phyloP scores from a whole-genome alignment of 2,888 invertebrate genomes.

The Brachylomia viminalis region DNA sequence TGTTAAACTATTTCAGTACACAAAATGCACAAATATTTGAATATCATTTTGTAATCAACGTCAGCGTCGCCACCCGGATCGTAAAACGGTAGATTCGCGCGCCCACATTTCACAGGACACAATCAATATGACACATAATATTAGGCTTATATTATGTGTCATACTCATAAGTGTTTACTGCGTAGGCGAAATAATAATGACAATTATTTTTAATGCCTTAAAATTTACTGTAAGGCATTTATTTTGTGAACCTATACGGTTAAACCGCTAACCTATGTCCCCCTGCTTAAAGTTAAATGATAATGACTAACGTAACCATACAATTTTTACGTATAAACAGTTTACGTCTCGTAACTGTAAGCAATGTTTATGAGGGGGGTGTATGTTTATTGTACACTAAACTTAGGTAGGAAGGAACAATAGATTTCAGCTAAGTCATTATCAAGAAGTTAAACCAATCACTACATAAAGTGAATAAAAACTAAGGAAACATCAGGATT shows the following conservation, averaged over 20 bases:
- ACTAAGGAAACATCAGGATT: background rate
- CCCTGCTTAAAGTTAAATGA: background rate
- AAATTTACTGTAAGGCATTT: slow-evolving; percentile 12
- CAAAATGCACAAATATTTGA: slow-evolving; percentile 33
- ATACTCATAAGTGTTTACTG: slow-evolving; percentile 35
- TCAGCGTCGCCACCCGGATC: slow-evolving; percentile 24
- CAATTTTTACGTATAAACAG: background rate
- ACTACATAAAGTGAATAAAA: background rate
- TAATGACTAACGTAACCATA: background rate
- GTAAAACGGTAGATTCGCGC: slow-evolving; percentile 52
- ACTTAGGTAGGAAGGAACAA: background rate
- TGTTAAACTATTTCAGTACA: slow-evolving; percentile 46
- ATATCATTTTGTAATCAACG: slow-evolving; percentile 18
- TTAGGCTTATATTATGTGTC: slow-evolving; percentile 38
- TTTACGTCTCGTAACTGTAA: background rate
- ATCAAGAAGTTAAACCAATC: background rate
- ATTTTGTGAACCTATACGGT: background rate
- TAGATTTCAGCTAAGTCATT: background rate
- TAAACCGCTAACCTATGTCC: no score
- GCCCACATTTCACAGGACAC: slow-evolving; percentile 44
- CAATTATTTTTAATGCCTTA: slow-evolving; percentile 18
- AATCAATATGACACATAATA: no score
- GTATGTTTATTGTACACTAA: background rate
- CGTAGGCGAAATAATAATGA: slow-evolving; percentile 48
- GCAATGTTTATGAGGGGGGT: background rate